Conservation (phyloP, 2,113 vertebrate species). For the Myotis lucifugus region DNA sequence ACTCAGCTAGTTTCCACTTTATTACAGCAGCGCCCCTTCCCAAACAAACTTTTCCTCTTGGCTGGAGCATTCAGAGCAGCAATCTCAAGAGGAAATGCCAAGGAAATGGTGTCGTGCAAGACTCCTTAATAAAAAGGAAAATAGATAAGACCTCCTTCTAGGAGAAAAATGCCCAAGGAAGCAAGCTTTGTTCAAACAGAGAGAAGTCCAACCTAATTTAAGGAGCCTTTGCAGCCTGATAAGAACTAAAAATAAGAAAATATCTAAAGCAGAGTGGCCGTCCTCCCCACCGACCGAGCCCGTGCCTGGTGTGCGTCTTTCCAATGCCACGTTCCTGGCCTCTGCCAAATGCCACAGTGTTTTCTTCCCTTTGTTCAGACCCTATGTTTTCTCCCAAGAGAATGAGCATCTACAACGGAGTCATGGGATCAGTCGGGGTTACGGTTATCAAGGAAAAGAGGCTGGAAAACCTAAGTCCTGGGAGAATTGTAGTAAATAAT, state of each 20-base stretch:
- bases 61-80: conserved; percentile 60
- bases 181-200: conserved; percentile 36
- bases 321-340: neutral
- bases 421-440: neutral
- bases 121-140: conserved; percentile 59
- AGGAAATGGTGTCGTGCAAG: conserved; percentile 81
- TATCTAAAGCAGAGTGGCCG: neutral
- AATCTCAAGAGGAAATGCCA: conserved; percentile 87
- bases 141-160: conserved; percentile 71
- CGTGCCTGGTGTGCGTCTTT: neutral
- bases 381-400: neutral
- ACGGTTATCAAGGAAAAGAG: neutral
- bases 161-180: conserved; percentile 76
- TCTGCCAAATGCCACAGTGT: neutral
- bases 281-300: neutral
- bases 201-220: neutral
- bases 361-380: neutral
- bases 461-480: neutral
- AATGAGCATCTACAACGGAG: neutral
- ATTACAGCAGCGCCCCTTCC: neutral
- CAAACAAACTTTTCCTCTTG: neutral
- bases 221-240: neutral
- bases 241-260: conserved; percentile 33
- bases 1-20: neutral
- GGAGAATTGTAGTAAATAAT: neutral